phyloP scores from a whole-genome alignment of 2,113 vertebrate genomes.

The Vireo altiloquus region DNA sequence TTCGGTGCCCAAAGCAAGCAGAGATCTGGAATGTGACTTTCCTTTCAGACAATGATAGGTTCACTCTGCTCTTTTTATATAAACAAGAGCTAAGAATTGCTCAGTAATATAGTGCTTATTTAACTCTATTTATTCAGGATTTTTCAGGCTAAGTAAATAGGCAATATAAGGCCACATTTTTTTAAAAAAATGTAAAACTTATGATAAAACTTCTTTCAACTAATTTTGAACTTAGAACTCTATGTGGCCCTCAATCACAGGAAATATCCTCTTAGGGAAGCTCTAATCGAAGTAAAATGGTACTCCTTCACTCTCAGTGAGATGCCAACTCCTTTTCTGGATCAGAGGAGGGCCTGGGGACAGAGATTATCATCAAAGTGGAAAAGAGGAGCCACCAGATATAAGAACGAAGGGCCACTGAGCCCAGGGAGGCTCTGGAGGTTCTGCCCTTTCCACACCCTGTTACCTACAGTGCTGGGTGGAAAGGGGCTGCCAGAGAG shows the following conservation, averaged over 20 bases:
- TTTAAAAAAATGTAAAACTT: neutral
- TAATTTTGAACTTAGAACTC: neutral
- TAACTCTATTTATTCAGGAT: slow-evolving; percentile 23
- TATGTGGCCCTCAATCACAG: neutral
- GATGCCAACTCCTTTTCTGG: neutral
- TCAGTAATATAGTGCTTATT: slow-evolving; percentile 30
- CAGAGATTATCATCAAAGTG: no score
- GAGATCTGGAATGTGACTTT: slow-evolving; percentile 29
- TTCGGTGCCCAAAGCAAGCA: slow-evolving; percentile 53
- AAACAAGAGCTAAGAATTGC: slow-evolving; percentile 28
- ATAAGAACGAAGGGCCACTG: neutral
- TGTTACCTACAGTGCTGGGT: fast-evolving
- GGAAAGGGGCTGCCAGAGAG: neutral
- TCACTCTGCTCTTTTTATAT: neutral
- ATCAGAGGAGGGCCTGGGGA: neutral
- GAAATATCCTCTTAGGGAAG: neutral
- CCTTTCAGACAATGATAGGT: slow-evolving; percentile 15
- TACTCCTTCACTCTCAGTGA: neutral
- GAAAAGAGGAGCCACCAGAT: neutral
- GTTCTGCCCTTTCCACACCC: neutral
- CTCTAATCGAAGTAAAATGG: neutral
- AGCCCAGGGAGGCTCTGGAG: neutral
- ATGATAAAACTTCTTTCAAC: neutral
- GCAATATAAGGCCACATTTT: neutral
- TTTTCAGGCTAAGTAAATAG: slow-evolving; percentile 48